A percentile compares a stretch with the other conserved stretches of the same genome.
Evolutionary conservation across 2,113 vertebrate species (phyloP).

Genomic region (Phyllostomus hastatus): DNA sequence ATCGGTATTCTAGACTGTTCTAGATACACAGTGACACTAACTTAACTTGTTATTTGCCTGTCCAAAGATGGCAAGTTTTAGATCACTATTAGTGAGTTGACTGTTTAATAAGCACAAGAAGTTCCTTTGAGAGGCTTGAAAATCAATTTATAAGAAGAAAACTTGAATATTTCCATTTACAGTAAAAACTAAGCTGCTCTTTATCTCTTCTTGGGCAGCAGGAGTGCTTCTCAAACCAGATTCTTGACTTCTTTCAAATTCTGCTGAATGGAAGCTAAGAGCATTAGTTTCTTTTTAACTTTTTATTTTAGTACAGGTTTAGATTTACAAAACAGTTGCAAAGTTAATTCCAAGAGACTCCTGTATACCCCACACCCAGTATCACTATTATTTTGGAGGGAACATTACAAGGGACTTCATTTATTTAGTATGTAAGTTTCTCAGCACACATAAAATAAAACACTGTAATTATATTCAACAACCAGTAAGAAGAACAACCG

Average conservation of each 20-base stretch:
- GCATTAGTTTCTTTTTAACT: neutral
- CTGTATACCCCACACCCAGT: neutral
- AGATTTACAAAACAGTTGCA: neutral
- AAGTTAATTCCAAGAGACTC: neutral
- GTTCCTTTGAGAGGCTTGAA: neutral
- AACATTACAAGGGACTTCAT: neutral
- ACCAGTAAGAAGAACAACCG: neutral
- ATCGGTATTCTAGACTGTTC: neutral
- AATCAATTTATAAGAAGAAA: slow-evolving; percentile 27
- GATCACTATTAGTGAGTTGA: neutral
- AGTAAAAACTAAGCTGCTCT: neutral
- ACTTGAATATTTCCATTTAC: slow-evolving; percentile 27
- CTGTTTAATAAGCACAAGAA: neutral
- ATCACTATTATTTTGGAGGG: neutral
- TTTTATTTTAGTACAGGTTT: neutral
- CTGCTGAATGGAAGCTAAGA: neutral
- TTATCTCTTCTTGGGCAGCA: neutral
- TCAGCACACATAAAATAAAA: neutral
- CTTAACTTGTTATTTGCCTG: neutral
- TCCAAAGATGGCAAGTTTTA: neutral
- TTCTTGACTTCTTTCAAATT: neutral
- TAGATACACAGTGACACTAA: neutral
- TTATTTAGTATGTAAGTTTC: neutral
- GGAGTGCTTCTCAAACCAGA: neutral
- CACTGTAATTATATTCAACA: neutral